Percentiles rank a stretch among this genome's conserved stretches.
Conservation (phyloP, 35 echinoderm and acorn worm species). For the Strongylocentrotus purpuratus region DNA sequence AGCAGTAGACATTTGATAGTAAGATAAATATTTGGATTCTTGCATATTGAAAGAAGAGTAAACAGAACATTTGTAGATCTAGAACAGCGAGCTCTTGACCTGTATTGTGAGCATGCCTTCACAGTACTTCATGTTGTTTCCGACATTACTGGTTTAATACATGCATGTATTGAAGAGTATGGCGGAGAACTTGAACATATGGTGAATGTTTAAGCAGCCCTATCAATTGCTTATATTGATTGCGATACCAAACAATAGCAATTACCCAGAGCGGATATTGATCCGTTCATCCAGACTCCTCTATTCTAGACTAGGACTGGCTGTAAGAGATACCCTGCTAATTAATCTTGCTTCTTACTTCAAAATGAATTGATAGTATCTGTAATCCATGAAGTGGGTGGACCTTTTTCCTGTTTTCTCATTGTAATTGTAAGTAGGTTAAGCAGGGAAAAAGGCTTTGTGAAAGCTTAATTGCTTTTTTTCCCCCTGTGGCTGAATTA, state of each 20-base stretch:
- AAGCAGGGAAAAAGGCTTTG: no score
- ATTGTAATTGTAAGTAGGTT: no score
- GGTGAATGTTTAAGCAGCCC: neutral
- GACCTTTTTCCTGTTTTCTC: no score
- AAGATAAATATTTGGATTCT: neutral
- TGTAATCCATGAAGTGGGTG: no score
- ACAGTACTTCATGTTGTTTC: neutral
- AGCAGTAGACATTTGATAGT: neutral
- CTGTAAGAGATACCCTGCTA: no score
- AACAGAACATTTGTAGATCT: neutral
- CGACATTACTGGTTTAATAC: neutral
- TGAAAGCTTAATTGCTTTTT: no score
- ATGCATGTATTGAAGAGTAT: neutral
- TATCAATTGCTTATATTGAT: neutral
- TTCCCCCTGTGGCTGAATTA: no score
- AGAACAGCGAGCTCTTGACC: neutral
- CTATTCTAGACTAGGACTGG: no score
- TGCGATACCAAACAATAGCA: neutral
- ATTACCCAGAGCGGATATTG: neutral
- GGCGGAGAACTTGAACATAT: neutral
- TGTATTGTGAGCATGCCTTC: no score
- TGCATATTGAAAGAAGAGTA: neutral
- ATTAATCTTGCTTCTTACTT: no score
- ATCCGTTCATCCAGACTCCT: neutral
- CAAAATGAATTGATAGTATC: no score